Conservation (phyloP, 2,888 invertebrate genomes). For the Fabriciana adippe region DNA sequence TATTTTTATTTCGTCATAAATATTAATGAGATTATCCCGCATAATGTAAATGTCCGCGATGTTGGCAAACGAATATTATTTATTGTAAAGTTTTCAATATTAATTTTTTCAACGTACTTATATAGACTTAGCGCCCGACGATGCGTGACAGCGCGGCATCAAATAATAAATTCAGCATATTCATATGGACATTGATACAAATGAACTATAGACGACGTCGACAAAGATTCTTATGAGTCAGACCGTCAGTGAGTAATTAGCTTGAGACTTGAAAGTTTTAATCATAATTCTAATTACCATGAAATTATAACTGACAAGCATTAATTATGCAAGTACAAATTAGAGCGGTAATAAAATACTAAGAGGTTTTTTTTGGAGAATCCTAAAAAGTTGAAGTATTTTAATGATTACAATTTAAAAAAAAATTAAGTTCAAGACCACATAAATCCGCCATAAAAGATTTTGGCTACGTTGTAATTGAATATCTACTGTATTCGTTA, state of each 20-base stretch:
- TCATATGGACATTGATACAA: not conserved
- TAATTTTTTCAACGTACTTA: constrained; percentile 39
- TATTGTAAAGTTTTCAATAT: constrained; percentile 50
- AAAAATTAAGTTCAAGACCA: not conserved
- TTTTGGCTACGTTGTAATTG: not conserved
- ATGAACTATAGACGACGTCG: constrained; percentile 10
- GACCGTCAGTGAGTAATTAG: constrained; percentile 14
- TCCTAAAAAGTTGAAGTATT: constrained; percentile 6
- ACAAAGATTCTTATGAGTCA: constrained; percentile 13
- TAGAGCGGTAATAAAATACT: constrained; percentile 21
- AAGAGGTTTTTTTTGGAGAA: constrained; percentile 6
- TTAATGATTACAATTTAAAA: constrained; percentile 2
- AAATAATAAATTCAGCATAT: constrained; percentile 8
- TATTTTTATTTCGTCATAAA: constrained; percentile 60
- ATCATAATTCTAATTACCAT: constrained; percentile 28
- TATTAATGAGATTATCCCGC: constrained; percentile 61
- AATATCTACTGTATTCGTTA: not conserved
- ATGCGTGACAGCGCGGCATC: constrained; percentile 23
- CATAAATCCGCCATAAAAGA: not conserved
- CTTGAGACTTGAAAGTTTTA: constrained; percentile 26
- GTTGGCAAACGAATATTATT: constrained; percentile 52
- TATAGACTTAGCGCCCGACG: constrained; percentile 34
- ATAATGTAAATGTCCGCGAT: constrained; percentile 55
- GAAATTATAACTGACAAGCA: constrained; percentile 26
- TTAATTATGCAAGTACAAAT: constrained; percentile 26